A percentile compares a stretch with the other conserved stretches of the same genome.
Evolutionary conservation across 2,888 invertebrate species (phyloP).

Genomic region (Drosophila buzzatii): DNA sequence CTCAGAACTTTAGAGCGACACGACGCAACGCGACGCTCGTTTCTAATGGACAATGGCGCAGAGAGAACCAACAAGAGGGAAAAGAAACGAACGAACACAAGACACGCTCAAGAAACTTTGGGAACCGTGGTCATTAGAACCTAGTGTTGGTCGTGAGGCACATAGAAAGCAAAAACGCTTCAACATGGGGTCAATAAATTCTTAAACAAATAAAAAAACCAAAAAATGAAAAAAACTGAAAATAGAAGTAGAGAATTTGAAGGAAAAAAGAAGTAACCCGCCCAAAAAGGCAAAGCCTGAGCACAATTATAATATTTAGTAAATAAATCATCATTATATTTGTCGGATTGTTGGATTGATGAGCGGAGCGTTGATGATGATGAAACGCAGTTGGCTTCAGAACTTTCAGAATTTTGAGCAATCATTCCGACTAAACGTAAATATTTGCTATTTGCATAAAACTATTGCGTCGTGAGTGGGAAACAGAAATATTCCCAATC

Average conservation of each 20-base stretch:
- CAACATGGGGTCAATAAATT: constrained; percentile 73
- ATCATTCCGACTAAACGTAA: constrained; percentile 25
- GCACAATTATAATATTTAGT: constrained; percentile 63
- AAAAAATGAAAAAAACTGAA: neutral
- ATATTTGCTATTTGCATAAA: constrained; percentile 54
- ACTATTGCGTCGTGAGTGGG: constrained; percentile 63
- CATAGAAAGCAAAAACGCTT: constrained; percentile 72
- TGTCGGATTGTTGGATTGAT: constrained; percentile 16
- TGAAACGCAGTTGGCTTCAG: constrained; percentile 10
- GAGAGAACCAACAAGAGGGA: constrained; percentile 3
- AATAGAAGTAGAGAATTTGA: constrained; percentile 1
- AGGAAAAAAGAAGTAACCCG: constrained; percentile 23
- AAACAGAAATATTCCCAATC: constrained; percentile 29
- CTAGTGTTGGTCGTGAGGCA: constrained; percentile 38
- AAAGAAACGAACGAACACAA: constrained; percentile 20
- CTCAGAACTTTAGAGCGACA: constrained; percentile 22
- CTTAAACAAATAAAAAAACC: constrained; percentile 56
- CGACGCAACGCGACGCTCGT: constrained; percentile 4
- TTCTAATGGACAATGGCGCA: constrained; percentile 47
- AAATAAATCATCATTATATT: constrained; percentile 69
- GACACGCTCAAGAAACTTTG: constrained; percentile 50
- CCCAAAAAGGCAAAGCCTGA: constrained; percentile 41
- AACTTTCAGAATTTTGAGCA: constrained; percentile 30
- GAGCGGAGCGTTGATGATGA: constrained; percentile 4
- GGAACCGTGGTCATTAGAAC: constrained; percentile 69